Conservation (phyloP, 2,888 invertebrate genomes). For the Brachynemurus nebulosus region DNA sequence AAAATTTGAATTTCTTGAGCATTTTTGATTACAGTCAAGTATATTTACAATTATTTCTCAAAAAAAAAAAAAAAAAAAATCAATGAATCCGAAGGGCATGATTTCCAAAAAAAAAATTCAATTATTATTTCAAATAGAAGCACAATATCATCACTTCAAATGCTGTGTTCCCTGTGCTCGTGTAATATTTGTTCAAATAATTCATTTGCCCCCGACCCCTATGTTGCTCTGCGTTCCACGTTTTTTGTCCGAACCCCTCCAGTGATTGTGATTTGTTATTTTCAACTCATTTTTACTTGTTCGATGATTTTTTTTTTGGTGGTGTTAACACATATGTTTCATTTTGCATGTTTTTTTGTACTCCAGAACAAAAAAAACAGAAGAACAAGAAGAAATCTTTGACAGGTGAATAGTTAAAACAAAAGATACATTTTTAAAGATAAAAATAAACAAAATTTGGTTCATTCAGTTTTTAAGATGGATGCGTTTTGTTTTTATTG, state of each 20-base stretch:
- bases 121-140: no score
- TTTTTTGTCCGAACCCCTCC: background rate
- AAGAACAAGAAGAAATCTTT: conserved; percentile 85
- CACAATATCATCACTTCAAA: no score
- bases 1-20: no score
- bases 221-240: no score
- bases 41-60: no score
- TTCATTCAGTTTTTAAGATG: background rate
- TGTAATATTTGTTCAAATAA: no score
- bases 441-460: background rate
- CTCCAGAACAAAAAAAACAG: conserved; percentile 89
- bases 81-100: no score
- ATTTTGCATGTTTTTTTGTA: conserved; percentile 41
- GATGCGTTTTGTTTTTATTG: no score
- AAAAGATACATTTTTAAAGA: conserved; percentile 2
- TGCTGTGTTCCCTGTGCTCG: no score
- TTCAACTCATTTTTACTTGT: conserved; percentile 3
- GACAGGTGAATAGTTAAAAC: conserved; percentile 57
- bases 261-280: conserved; percentile 3
- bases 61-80: no score
- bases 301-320: conserved; percentile 2
- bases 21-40: no score
- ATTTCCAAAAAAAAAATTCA: no score
- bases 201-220: background rate
- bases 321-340: conserved; percentile 24